Percentiles rank a stretch among this genome's conserved stretches.
These are phyloP conservation scores for Alviniconcha marisindica DNA, from an alignment of 1,140 invertebrate genomes.

Conservation along the genomic window DNA sequence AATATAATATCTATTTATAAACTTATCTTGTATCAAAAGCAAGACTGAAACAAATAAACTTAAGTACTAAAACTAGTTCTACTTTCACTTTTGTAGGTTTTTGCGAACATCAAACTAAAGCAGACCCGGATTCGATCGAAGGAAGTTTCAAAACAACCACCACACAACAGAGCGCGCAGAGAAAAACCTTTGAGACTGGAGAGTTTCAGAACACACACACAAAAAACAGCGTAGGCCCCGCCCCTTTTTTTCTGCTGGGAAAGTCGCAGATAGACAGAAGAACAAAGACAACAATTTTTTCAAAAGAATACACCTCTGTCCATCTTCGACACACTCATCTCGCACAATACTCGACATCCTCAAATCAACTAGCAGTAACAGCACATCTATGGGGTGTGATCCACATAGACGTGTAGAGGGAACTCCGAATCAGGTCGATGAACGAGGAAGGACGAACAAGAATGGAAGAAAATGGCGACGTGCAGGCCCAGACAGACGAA, in stretches of 20 bases:
- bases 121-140: too few species aligned
- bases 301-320: background rate
- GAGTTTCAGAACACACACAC: too few species aligned
- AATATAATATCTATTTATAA: too few species aligned
- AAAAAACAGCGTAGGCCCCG: constrained; percentile 20
- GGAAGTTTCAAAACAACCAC: too few species aligned
- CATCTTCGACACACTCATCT: background rate
- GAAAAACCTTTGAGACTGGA: too few species aligned
- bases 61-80: too few species aligned
- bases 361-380: background rate
- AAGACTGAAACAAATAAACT: too few species aligned
- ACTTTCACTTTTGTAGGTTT: too few species aligned
- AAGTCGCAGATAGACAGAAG: constrained; percentile 37
- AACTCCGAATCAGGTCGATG: constrained; percentile 31
- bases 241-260: background rate
- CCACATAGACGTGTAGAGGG: constrained; percentile 15
- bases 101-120: too few species aligned
- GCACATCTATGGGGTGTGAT: background rate
- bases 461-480: constrained; percentile 43
- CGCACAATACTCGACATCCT: background rate
- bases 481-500: constrained; percentile 6
- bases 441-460: constrained; percentile 43
- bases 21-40: too few species aligned
- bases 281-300: constrained; percentile 30
- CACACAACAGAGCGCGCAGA: too few species aligned